phyloP scores from a whole-genome alignment of 2,113 vertebrate genomes.

The Chionomys nivalis region DNA sequence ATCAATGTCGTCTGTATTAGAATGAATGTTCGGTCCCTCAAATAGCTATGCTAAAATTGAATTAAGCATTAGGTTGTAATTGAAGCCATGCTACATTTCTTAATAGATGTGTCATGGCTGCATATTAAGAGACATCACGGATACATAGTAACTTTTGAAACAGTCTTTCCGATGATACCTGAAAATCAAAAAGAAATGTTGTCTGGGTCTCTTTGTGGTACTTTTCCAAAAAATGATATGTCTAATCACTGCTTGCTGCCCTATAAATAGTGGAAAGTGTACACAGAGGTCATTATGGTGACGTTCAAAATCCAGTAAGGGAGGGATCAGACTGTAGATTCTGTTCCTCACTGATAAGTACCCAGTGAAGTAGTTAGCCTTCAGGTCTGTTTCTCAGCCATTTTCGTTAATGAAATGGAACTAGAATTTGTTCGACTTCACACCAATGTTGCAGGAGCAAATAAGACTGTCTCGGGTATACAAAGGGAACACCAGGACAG shows the following conservation, averaged over 20 bases:
- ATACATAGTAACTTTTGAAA: background rate
- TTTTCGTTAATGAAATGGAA: background rate
- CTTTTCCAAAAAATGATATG: background rate
- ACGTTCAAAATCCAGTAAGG: background rate
- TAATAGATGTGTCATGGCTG: background rate
- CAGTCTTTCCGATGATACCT: background rate
- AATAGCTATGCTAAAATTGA: background rate
- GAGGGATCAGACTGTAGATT: background rate
- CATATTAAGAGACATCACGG: background rate
- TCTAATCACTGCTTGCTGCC: background rate
- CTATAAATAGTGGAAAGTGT: background rate
- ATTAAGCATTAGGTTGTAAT: background rate
- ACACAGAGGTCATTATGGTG: background rate
- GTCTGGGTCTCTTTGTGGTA: background rate
- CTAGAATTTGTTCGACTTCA: background rate
- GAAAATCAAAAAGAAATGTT: background rate
- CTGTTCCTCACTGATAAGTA: background rate
- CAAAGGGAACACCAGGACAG: too few relatives aligned
- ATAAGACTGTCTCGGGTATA: background rate
- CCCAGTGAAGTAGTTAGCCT: background rate
- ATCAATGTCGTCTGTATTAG: background rate
- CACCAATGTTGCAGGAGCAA: background rate
- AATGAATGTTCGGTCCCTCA: background rate
- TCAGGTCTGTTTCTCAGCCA: background rate
- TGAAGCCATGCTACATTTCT: background rate